Conservation (phyloP, 2,113 vertebrate genomes). For the Psephotus haematonotus region DNA sequence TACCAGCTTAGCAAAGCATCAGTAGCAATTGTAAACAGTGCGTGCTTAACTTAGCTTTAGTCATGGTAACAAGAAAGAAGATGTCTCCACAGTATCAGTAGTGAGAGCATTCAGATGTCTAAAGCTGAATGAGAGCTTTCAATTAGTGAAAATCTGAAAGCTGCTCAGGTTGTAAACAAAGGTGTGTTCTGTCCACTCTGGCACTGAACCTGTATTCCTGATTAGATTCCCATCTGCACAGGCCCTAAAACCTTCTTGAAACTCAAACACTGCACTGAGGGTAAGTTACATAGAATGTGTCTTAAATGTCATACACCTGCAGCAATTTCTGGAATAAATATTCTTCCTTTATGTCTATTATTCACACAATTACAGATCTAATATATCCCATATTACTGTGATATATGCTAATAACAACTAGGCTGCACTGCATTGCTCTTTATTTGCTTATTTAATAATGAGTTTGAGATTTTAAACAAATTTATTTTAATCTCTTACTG, state of each 20-base stretch:
- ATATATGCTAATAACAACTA: background rate
- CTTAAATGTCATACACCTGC: background rate
- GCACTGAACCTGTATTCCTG: background rate
- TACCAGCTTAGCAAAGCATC: background rate
- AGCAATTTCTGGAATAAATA: background rate
- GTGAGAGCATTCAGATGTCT: slow-evolving; percentile 7
- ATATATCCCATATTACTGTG: background rate
- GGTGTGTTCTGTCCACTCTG: background rate
- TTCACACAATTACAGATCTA: background rate
- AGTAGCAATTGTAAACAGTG: background rate
- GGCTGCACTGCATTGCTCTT: background rate
- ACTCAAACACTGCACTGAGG: background rate
- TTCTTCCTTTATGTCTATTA: background rate
- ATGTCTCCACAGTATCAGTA: background rate
- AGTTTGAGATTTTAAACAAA: background rate
- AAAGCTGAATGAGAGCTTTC: slow-evolving; percentile 23
- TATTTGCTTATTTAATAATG: background rate
- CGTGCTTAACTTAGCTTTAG: background rate
- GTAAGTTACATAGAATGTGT: background rate
- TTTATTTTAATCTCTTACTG: background rate
- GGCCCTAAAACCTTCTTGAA: background rate
- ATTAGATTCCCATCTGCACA: background rate
- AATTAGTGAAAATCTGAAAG: slow-evolving; percentile 27
- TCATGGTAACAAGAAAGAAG: background rate
- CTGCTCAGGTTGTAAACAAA: slow-evolving; percentile 19